phyloP scores from a whole-genome alignment of 2,888 invertebrate species.

The Plagodis pulveraria region DNA sequence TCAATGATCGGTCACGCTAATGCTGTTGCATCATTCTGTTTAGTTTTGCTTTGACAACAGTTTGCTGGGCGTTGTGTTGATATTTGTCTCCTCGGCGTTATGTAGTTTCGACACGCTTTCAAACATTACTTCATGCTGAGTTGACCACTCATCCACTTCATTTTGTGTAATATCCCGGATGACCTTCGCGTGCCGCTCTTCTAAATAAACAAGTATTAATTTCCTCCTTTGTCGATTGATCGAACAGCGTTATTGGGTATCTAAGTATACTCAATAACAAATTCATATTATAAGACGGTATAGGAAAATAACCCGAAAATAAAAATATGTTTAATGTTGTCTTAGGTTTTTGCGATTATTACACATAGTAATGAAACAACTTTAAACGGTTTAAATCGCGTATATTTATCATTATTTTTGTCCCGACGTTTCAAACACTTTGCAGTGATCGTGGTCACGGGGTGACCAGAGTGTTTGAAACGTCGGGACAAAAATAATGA shows the following conservation, averaged over 20 bases:
- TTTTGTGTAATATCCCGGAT: constrained; percentile 20
- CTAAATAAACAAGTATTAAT: no score
- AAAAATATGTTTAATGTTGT: no score
- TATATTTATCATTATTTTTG: no score
- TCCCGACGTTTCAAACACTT: no score
- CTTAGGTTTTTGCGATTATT: no score
- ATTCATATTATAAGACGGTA: neutral
- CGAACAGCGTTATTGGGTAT: neutral
- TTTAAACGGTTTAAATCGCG: no score
- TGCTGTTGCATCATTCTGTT: constrained; percentile 31
- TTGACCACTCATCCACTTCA: constrained; percentile 37
- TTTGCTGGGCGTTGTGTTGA: constrained; percentile 12
- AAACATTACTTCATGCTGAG: constrained; percentile 40
- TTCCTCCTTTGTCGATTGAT: neutral
- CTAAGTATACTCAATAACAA: neutral
- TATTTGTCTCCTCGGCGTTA: constrained; percentile 9
- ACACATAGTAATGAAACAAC: no score
- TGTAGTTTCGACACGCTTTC: constrained; percentile 49
- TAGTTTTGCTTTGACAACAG: constrained; percentile 24
- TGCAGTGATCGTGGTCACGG: no score
- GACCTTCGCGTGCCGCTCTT: neutral
- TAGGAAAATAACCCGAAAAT: neutral
- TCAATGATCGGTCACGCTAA: constrained; percentile 26
- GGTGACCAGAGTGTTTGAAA: no score
- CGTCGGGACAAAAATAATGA: no score